Evolutionary conservation across 2,888 invertebrate species (phyloP).

Genomic region (Papilio protenor): DNA sequence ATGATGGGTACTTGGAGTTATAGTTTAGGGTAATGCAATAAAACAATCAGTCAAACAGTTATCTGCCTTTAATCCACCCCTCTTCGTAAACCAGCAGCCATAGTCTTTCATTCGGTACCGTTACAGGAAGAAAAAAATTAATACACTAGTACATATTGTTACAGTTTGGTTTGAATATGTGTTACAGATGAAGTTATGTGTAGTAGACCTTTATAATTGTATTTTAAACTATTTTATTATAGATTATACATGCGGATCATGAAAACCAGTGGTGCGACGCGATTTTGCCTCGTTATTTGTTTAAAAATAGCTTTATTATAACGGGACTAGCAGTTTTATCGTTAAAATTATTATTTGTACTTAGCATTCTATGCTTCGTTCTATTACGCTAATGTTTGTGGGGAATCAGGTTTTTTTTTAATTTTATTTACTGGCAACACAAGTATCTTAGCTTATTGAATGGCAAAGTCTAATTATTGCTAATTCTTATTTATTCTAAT

Average conservation of each 20-base stretch:
- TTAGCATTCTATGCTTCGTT: conserved; percentile 78
- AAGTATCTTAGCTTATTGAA: not conserved
- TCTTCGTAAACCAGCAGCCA: conserved; percentile 82
- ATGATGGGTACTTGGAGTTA: too few relatives aligned
- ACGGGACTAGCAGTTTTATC: conserved; percentile 80
- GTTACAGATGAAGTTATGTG: conserved; percentile 82
- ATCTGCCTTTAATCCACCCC: conserved; percentile 82
- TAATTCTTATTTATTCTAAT: not conserved
- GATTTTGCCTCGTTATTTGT: conserved; percentile 70
- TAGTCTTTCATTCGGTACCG: conserved; percentile 82
- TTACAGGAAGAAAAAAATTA: conserved; percentile 82
- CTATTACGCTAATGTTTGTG: conserved; percentile 81
- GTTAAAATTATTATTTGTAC: conserved; percentile 81
- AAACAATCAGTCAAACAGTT: conserved; percentile 82
- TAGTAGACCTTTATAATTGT: conserved; percentile 75
- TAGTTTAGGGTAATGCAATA: conserved; percentile 55
- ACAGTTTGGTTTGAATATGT: conserved; percentile 84
- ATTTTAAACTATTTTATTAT: conserved; percentile 77
- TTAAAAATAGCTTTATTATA: conserved; percentile 64
- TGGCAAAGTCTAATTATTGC: not conserved
- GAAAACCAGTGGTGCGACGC: conserved; percentile 83
- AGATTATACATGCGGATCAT: conserved; percentile 76
- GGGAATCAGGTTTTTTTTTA: conserved; percentile 70
- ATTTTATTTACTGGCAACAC: not conserved
- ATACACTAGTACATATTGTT: conserved; percentile 82